phyloP scores from a whole-genome alignment of 2,888 invertebrate species.

The Callosobruchus maculatus region DNA sequence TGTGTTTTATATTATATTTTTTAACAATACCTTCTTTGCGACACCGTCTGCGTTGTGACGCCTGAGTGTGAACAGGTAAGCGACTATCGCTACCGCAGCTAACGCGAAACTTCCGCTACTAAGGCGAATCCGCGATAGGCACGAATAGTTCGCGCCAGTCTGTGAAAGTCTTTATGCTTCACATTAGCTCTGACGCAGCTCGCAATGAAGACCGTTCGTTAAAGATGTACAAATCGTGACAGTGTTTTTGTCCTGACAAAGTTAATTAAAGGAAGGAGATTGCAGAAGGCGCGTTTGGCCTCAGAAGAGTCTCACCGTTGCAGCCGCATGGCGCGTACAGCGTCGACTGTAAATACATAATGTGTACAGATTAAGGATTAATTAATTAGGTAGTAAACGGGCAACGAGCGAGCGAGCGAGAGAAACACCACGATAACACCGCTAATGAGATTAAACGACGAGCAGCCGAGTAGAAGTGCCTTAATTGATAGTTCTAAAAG shows the following conservation, averaged over 20 bases:
- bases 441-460: constrained; percentile 49
- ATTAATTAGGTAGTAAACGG: constrained; percentile 48
- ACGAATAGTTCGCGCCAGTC: no score
- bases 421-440: constrained; percentile 46
- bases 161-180: no score
- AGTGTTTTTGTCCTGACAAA: background rate
- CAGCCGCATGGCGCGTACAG: background rate
- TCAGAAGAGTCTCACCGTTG: background rate
- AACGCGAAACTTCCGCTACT: no score
- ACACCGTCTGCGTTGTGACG: no score
- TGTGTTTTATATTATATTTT: no score
- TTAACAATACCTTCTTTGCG: no score
- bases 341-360: background rate
- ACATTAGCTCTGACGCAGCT: no score
- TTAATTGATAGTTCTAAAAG: constrained; percentile 46
- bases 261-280: background rate
- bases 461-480: constrained; percentile 37
- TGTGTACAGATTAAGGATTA: constrained; percentile 46
- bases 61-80: no score
- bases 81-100: no score
- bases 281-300: background rate
- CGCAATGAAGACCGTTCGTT: background rate
- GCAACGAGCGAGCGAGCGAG: constrained; percentile 44
- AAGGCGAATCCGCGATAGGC: no score
- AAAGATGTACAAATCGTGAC: background rate